phyloP scores from a whole-genome alignment of 2,113 vertebrate genomes.

The Chlamydotis undulata region DNA sequence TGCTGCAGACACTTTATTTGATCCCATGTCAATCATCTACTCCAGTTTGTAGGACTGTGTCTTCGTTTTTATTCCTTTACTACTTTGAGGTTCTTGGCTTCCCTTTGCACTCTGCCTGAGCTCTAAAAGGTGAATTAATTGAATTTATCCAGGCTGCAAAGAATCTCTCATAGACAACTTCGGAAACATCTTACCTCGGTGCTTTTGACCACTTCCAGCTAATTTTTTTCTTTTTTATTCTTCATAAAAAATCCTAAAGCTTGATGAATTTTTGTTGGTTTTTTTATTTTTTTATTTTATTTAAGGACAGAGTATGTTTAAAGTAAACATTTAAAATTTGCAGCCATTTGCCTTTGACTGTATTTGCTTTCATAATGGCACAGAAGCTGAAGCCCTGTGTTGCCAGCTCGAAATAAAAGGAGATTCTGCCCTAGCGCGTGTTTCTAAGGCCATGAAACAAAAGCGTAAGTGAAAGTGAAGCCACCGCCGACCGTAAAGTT shows the following conservation, averaged over 20 bases:
- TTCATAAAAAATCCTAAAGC: not conserved
- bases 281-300: not conserved
- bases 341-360: not conserved
- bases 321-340: not conserved
- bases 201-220: not conserved
- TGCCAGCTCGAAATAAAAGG: not conserved
- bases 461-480: conserved; percentile 51
- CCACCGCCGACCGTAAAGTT: not conserved
- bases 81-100: not conserved
- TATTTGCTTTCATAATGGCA: not conserved
- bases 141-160: not conserved
- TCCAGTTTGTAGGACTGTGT: not conserved
- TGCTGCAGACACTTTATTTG: not conserved
- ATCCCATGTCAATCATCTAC: not conserved
- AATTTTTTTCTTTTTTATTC: not conserved
- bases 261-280: not conserved
- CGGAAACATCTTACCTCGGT: not conserved
- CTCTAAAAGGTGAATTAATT: not conserved
- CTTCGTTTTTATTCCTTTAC: not conserved
- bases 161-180: not conserved
- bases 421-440: not conserved
- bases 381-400: not conserved
- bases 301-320: not conserved
- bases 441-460: not conserved
- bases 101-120: not conserved